Evolutionary conservation across 2,888 invertebrate species (phyloP).

Genomic region (Pyrgus malvae): DNA sequence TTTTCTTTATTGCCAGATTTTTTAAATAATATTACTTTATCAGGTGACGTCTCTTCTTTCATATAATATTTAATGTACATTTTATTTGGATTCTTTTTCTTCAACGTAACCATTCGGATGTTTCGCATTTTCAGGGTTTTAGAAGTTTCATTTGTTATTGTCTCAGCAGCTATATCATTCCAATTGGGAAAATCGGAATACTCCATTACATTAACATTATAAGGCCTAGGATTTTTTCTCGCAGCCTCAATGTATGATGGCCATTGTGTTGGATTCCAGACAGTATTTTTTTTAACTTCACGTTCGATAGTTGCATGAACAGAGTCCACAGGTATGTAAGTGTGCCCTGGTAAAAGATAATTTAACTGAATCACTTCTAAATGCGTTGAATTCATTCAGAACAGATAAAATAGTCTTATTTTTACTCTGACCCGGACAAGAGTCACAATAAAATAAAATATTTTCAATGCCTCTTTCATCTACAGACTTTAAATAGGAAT

Average conservation of each 20-base stretch:
- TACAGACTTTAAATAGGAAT: slow-evolving; percentile 7
- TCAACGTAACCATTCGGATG: slow-evolving; percentile 28
- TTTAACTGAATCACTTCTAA: slow-evolving; percentile 5
- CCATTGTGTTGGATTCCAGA: slow-evolving; percentile 30
- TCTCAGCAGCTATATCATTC: slow-evolving; percentile 11
- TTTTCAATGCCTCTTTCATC: slow-evolving; percentile 7
- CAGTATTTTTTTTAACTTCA: slow-evolving; percentile 25
- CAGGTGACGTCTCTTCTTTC: slow-evolving; percentile 16
- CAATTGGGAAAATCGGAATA: slow-evolving; percentile 25
- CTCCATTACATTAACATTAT: slow-evolving; percentile 19
- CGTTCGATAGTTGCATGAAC: slow-evolving; percentile 31
- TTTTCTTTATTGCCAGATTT: slow-evolving; percentile 21
- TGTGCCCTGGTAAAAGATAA: slow-evolving; percentile 17
- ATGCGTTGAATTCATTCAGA: slow-evolving; percentile 3
- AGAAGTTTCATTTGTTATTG: slow-evolving; percentile 26
- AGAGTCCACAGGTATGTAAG: slow-evolving; percentile 34
- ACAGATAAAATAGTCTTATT: slow-evolving; percentile 38
- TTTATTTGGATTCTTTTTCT: slow-evolving; percentile 28
- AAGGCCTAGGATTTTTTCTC: slow-evolving; percentile 23
- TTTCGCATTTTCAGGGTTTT: slow-evolving; percentile 29
- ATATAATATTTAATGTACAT: slow-evolving; percentile 29
- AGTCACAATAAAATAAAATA: slow-evolving; percentile 22
- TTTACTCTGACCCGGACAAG: slow-evolving; percentile 42
- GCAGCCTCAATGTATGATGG: slow-evolving; percentile 18
- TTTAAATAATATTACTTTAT: slow-evolving; percentile 22